phyloP scores from a whole-genome alignment of 2,797 vertebrate genomes.

The Rhinella marina region DNA sequence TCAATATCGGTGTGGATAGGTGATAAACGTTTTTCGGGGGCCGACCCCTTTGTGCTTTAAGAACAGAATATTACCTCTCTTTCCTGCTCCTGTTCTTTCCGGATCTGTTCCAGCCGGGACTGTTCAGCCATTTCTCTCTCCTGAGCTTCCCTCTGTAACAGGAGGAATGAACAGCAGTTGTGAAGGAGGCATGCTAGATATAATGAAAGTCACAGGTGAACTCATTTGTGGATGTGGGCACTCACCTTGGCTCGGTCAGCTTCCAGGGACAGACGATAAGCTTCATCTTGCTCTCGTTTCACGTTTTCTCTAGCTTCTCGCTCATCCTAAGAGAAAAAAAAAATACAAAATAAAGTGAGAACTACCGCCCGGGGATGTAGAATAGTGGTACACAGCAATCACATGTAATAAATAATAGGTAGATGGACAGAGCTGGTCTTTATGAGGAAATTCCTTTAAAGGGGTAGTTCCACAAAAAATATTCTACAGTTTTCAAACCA shows the following conservation, averaged over 20 bases:
- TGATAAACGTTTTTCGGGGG: too few relatives aligned
- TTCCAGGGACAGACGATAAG: constrained; percentile 95
- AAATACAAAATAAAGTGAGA: not conserved
- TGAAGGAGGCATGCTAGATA: not conserved
- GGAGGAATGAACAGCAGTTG: constrained; percentile 53
- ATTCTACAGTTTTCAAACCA: too few relatives aligned
- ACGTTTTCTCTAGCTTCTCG: constrained; percentile 97
- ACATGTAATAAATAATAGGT: too few relatives aligned
- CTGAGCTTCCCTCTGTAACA: constrained; percentile 91
- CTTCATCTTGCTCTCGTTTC: constrained; percentile 98
- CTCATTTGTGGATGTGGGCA: not conserved
- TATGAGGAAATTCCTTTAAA: too few relatives aligned
- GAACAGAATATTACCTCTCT: constrained; percentile 84
- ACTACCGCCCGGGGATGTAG: not conserved
- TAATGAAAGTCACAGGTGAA: too few relatives aligned
- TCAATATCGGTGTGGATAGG: too few relatives aligned
- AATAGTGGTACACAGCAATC: too few relatives aligned
- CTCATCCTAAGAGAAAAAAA: constrained; percentile 82
- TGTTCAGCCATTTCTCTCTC: constrained; percentile 98
- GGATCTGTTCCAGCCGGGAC: constrained; percentile 92
- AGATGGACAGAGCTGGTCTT: too few relatives aligned
- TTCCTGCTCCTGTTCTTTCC: constrained; percentile 95
- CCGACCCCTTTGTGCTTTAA: not conserved
- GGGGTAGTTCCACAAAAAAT: too few relatives aligned
- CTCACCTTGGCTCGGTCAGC: constrained; percentile 97